Percentiles rank a stretch among this genome's conserved stretches.
Conservation (phyloP, 1,140 invertebrate species). For the Brachionus paranguensis region DNA sequence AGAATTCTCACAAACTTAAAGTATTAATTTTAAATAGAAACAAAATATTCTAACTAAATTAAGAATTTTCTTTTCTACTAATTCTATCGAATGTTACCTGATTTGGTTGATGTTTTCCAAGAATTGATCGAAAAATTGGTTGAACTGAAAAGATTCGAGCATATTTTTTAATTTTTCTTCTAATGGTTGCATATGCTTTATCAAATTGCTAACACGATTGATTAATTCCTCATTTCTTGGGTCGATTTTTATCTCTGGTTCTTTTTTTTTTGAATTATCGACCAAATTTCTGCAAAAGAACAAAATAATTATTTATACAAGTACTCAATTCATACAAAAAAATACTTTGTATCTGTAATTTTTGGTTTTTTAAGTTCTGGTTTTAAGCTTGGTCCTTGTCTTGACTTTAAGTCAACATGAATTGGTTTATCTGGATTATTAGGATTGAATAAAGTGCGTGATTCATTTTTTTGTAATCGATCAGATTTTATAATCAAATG, state of each 20-base stretch:
- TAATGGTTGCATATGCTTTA: neutral
- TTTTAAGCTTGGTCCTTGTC: neutral
- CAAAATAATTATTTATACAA: neutral
- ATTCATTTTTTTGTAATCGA: neutral
- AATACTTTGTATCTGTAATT: too few species aligned
- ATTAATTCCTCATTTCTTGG: constrained; percentile 1
- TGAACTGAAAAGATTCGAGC: neutral
- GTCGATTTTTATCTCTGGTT: neutral
- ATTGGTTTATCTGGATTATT: constrained; percentile 68
- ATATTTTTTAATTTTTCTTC: constrained; percentile 8
- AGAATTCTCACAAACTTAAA: too few species aligned
- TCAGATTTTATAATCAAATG: neutral
- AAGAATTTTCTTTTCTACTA: too few species aligned
- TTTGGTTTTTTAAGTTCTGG: neutral
- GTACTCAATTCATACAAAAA: too few species aligned
- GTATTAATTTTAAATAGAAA: too few species aligned
- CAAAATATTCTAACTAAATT: too few species aligned
- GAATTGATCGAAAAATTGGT: constrained; percentile 17
- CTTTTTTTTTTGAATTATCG: neutral
- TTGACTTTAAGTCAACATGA: constrained; percentile 54
- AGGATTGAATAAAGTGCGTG: constrained; percentile 60
- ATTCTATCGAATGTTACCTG: neutral
- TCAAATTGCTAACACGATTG: neutral
- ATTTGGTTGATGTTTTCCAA: neutral
- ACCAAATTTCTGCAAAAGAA: neutral